A percentile compares a stretch with the other conserved stretches of the same genome.
These are phyloP conservation scores for Ptychobarbus kaznakovi DNA, from an alignment of 2,797 vertebrate genomes.

Conservation along the genomic window DNA sequence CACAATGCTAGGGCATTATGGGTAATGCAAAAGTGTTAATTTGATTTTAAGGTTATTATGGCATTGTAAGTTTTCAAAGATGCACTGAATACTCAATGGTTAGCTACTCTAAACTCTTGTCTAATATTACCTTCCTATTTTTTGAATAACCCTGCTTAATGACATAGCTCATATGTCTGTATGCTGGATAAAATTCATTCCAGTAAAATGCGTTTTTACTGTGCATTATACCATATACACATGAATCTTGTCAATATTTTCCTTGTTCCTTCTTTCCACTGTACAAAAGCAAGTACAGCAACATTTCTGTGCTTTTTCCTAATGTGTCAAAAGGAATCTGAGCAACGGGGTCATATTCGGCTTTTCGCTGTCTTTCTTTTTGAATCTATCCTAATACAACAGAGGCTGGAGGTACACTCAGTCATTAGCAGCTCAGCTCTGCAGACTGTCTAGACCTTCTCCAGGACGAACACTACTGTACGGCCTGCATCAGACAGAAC, in stretches of 20 bases:
- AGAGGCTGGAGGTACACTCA: not conserved
- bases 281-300: not conserved
- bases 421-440: not conserved
- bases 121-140: not conserved
- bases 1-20: not conserved
- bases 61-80: too few species aligned
- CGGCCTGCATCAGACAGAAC: not conserved
- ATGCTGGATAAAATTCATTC: not conserved
- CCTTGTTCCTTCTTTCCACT: not conserved
- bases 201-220: not conserved
- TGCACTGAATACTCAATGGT: too few species aligned
- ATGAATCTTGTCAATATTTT: not conserved
- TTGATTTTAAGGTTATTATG: not conserved
- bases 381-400: not conserved
- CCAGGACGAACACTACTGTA: not conserved
- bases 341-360: not conserved
- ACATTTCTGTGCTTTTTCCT: not conserved
- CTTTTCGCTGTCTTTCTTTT: not conserved
- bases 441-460: not conserved
- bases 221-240: not conserved
- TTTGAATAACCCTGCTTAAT: not conserved
- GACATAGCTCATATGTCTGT: not conserved
- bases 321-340: conserved; percentile 8
- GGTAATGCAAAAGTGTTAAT: not conserved
- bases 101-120: not conserved